These are phyloP conservation scores for Loxodonta africana DNA, from an alignment of 2,113 vertebrate species.

Conservation along the genomic window DNA sequence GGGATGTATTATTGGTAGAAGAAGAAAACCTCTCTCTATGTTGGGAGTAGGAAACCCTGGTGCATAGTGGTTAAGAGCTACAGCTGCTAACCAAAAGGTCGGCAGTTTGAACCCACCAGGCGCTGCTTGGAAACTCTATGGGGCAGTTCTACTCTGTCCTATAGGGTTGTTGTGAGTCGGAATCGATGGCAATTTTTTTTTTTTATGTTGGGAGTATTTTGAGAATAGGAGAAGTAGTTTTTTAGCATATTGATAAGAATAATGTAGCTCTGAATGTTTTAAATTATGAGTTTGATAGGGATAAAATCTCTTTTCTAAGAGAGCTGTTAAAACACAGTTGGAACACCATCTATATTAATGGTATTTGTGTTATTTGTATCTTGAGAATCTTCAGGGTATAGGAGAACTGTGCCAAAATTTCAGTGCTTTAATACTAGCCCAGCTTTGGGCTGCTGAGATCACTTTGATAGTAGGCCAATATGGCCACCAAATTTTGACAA, in stretches of 20 bases:
- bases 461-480: slow-evolving; percentile 19
- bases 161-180: too few relatives aligned
- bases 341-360: not conserved
- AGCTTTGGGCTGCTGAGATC: slow-evolving; percentile 80
- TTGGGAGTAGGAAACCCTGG: not conserved
- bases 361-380: slow-evolving; percentile 29
- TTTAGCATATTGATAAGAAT: slow-evolving; percentile 9
- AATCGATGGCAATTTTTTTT: too few relatives aligned
- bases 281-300: slow-evolving; percentile 42
- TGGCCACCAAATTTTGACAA: slow-evolving; percentile 82
- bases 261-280: slow-evolving; percentile 43
- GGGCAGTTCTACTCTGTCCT: too few relatives aligned
- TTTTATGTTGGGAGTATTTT: slow-evolving; percentile 14
- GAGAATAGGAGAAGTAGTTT: slow-evolving; percentile 19
- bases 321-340: not conserved
- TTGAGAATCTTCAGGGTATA: slow-evolving; percentile 5
- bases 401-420: slow-evolving; percentile 68
- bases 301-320: slow-evolving; percentile 26
- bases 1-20: slow-evolving; percentile 29
- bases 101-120: too few relatives aligned
- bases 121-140: too few relatives aligned
- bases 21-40: not conserved
- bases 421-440: slow-evolving; percentile 70
- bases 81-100: too few relatives aligned
- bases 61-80: too few relatives aligned